phyloP scores from a whole-genome alignment of 2,888 invertebrate species.

The Thereva nobilitata region DNA sequence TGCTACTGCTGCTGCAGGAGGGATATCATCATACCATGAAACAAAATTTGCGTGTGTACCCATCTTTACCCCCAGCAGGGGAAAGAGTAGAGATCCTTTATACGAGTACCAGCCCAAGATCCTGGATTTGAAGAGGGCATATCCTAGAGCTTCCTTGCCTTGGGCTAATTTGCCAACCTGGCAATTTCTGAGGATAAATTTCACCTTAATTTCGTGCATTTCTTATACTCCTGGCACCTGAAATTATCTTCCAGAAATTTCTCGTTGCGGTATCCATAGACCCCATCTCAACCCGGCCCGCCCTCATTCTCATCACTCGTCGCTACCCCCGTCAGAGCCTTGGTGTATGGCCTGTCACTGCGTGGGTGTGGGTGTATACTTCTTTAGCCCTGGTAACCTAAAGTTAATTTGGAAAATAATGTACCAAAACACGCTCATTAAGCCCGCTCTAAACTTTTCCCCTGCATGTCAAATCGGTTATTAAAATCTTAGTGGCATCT shows the following conservation, averaged over 20 bases:
- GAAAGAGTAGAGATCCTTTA: constrained; percentile 9
- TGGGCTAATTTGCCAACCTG: constrained; percentile 38
- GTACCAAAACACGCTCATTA: constrained; percentile 39
- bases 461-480: constrained; percentile 40
- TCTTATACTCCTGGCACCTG: constrained; percentile 11
- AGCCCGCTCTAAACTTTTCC: constrained; percentile 26
- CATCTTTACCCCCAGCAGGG: neutral
- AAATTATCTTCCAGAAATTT: constrained; percentile 14
- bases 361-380: neutral
- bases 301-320: too few relatives aligned
- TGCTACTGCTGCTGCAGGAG: too few relatives aligned
- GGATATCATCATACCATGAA: too few relatives aligned
- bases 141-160: constrained; percentile 13
- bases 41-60: too few relatives aligned
- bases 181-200: constrained; percentile 37
- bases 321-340: too few relatives aligned
- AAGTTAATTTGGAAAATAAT: constrained; percentile 40
- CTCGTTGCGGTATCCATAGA: too few relatives aligned
- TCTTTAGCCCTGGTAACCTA: constrained; percentile 8
- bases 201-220: constrained; percentile 37
- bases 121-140: constrained; percentile 1
- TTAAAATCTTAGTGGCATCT: constrained; percentile 37
- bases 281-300: too few relatives aligned
- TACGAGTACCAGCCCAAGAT: constrained; percentile 10
- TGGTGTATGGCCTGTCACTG: neutral